Base-by-base conservation (phyloP, 2,797 vertebrate genomes). In the Peromyscus attwateri region DNA sequence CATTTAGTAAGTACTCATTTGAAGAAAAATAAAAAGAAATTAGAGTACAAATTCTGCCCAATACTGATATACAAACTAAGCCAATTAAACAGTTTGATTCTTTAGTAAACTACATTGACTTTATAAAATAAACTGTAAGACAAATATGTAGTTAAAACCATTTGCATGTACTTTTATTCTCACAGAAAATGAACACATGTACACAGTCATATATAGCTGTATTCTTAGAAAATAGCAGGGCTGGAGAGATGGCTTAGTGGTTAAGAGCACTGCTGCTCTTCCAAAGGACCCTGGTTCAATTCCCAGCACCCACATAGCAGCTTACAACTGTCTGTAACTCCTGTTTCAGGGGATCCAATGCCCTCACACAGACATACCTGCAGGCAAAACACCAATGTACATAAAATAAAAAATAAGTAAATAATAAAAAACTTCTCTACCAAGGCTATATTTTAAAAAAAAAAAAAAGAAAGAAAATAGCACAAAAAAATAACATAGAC, bases 1-100 rank as follows among this genome's bases (percentile, higher is more conserved):
- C 43, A 73, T 91, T 73, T 92, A 89, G 43, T 76, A 84, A 97
- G 71, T 66, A 90, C 34, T 82, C 70, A 77, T 55, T 85, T 85
- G 6, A 85, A 9, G 91, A 81, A 88, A 95, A 93, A 25, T 62
- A 75, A 94, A 91, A 76, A 66, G 46, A 60, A 85, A 82, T 73
- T 46, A 89, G 17, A 73, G 6, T 52, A 71, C 16, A 37, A 75
- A 75, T 88, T 93, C 62, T 95, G 6, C 46, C 31, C 84, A 92
- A 62, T n/a, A 76, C 12, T 70, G 25, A 57, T 88, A 91, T 46
- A 11, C 0, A 95, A 52, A 94, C 40, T 80, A 81, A 95, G 34
- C 57, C 62, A 96, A 93, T 31, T 71, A 93, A 75, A 55, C 43
- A 77, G 64, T 27, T 37, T 68, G 4, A 83, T 92, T 75, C 49